Base-by-base conservation (phyloP, 2,888 invertebrate species). In the Ochropleura leucogaster region DNA sequence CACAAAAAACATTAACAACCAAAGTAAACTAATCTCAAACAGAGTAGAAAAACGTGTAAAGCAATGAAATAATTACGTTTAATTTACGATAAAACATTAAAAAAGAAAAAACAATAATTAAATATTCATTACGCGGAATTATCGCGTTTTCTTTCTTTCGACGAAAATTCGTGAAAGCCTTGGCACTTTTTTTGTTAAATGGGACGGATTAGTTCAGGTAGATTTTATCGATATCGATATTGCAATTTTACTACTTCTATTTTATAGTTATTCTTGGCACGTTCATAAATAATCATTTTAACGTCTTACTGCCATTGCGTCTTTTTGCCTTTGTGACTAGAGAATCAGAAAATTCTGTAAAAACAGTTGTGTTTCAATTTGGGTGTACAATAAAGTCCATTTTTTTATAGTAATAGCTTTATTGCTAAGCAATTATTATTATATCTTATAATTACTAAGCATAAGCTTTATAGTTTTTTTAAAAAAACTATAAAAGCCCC, bases 91-190 rank as follows among this genome's bases (percentile, higher is more conserved):
- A 88, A 91, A 91, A 89, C 90, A 89, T 89, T 77, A 85, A 88
- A 89, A 92, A 90, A 90, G 89, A 77, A 89, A 92, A 92, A 94
- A 93, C 91, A 94, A 94, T 92, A 93, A 94, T 94, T 95, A 94
- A 95, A 95, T 94, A 95, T 95, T 95, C 94, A 95, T 95, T 94
- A 94, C 89, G 82, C 82, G 88, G 90, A 93, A 94, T 95, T 94
- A 94, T 92, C 92, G 90, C 92, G 89, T 91, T 91, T 89, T 87
- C 89, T 92, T 92, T 90, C 87, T 90, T 91, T 89, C 81, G 74
- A 77, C 83, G 85, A 89, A 91, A 91, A 89, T 91, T 90, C 85
- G 80, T 77, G 86, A 88, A 86, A 80, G 87, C 87, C 88, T 86
- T 85, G 79, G 83, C 81, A 81, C 84, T 90, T 91, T 90, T 30